Conservation (phyloP, 2,113 vertebrate species). For the Hydrochoerus hydrochaeris region DNA sequence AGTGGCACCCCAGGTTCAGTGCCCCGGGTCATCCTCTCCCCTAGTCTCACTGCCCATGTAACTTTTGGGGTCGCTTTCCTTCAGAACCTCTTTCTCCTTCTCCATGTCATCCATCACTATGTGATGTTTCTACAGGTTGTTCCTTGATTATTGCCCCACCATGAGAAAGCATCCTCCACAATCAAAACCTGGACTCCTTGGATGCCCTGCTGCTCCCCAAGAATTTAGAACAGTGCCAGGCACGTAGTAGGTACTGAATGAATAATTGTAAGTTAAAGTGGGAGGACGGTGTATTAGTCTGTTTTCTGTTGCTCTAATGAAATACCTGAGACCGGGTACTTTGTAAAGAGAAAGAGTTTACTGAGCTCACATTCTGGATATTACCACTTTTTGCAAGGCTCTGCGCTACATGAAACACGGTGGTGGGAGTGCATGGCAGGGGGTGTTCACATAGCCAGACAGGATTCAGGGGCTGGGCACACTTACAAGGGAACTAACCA, state of each 20-base stretch:
- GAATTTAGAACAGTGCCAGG: not conserved
- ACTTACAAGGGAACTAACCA: not conserved
- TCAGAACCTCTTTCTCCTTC: not conserved
- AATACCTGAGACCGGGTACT: not conserved
- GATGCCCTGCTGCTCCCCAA: not conserved
- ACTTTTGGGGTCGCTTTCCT: not conserved
- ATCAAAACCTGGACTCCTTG: not conserved
- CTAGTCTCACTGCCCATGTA: not conserved
- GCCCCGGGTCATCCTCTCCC: not conserved
- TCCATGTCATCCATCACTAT: not conserved
- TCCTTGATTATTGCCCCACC: not conserved
- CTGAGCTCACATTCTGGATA: not conserved
- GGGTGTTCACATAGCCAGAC: not conserved
- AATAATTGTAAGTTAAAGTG: not conserved
- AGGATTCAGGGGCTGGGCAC: not conserved
- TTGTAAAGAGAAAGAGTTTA: not conserved
- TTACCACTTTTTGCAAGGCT: not conserved
- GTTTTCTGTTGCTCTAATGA: not conserved
- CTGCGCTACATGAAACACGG: not conserved
- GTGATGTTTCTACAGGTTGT: not conserved
- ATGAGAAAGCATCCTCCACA: not conserved
- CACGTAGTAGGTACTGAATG: not conserved
- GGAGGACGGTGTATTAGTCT: not conserved
- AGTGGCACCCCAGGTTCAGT: not conserved
- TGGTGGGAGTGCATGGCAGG: not conserved